phyloP scores from a whole-genome alignment of 1,140 invertebrate species.

The Drosophila pruinosa region DNA sequence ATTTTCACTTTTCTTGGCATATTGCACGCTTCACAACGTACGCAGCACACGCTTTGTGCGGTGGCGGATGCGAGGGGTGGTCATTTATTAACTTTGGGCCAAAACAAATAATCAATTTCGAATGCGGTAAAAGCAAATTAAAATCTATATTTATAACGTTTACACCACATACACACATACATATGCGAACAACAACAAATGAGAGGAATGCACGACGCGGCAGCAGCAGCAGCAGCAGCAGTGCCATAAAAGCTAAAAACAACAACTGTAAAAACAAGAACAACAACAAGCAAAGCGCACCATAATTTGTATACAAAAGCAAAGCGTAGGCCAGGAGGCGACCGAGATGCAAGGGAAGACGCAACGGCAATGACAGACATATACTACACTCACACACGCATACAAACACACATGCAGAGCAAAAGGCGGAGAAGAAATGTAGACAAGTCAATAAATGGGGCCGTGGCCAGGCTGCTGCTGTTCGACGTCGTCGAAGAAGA shows the following conservation, averaged over 20 bases:
- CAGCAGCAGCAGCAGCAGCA: constrained; percentile 11
- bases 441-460: constrained; percentile 68
- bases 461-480: constrained; percentile 48
- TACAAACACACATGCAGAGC: background rate
- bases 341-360: constrained; percentile 20
- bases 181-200: constrained; percentile 36
- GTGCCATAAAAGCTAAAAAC: constrained; percentile 65
- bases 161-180: too few relatives aligned
- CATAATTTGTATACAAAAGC: constrained; percentile 74
- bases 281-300: constrained; percentile 37
- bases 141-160: constrained; percentile 63
- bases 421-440: constrained; percentile 45
- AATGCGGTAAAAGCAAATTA: constrained; percentile 54
- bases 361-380: constrained; percentile 29
- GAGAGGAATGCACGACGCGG: constrained; percentile 58
- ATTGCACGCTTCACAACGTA: constrained; percentile 30
- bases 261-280: constrained; percentile 64
- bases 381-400: background rate
- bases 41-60: constrained; percentile 3
- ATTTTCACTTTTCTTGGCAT: constrained; percentile 51
- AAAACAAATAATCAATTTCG: constrained; percentile 61
- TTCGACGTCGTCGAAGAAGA: too few relatives aligned
- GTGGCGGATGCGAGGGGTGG: background rate
- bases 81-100: constrained; percentile 48
- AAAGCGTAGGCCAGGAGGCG: constrained; percentile 20